A percentile compares a stretch with the other conserved stretches of the same genome.
phyloP scores from a whole-genome alignment of 2,797 vertebrate genomes.

The Typhlichthys subterraneus region DNA sequence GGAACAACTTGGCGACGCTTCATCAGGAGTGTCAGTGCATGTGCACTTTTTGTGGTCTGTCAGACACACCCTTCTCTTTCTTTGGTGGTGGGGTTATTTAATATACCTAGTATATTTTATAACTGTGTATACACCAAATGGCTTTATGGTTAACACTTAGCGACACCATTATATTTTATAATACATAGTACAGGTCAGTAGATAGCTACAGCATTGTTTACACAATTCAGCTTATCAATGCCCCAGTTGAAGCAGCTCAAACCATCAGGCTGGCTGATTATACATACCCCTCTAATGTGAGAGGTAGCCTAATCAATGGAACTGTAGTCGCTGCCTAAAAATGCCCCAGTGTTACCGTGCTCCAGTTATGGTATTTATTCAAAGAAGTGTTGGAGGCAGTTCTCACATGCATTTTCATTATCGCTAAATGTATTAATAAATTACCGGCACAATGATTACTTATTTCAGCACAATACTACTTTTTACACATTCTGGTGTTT shows the following conservation, averaged over 20 bases:
- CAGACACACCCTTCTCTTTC: too few species aligned
- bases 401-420: neutral
- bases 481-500: neutral
- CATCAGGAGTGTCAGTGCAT: too few species aligned
- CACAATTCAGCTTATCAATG: slow-evolving; percentile 46
- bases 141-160: slow-evolving; percentile 5
- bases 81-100: too few species aligned
- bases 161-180: slow-evolving; percentile 18
- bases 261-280: slow-evolving; percentile 60
- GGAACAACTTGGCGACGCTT: too few species aligned
- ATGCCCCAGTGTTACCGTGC: slow-evolving; percentile 50
- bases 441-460: neutral
- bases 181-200: slow-evolving; percentile 16
- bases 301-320: slow-evolving; percentile 68
- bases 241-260: slow-evolving; percentile 45
- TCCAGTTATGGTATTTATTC: slow-evolving; percentile 42
- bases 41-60: too few species aligned
- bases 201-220: slow-evolving; percentile 26
- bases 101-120: too few species aligned
- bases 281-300: slow-evolving; percentile 57
- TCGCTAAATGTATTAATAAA: too few species aligned
- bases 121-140: neutral
- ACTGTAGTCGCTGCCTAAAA: slow-evolving; percentile 56
- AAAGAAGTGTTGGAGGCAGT: slow-evolving; percentile 22
- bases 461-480: neutral